phyloP scores from a whole-genome alignment of 2,888 invertebrate species.

The Tridacna crocea region DNA sequence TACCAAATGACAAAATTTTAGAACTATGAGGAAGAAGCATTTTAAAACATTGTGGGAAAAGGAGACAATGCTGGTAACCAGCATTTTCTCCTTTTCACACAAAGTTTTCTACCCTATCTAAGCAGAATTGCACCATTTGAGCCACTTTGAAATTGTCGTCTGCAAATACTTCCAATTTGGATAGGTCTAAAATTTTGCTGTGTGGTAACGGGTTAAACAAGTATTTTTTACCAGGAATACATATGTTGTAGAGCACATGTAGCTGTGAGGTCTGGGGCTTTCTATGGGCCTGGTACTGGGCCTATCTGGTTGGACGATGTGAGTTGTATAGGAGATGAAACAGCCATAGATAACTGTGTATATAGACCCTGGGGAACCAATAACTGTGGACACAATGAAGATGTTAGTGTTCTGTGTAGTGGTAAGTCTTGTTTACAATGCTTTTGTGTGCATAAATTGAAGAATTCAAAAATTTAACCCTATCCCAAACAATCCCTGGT shows the following conservation, averaged over 20 bases:
- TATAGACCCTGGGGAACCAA: slow-evolving; percentile 49
- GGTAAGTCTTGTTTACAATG: slow-evolving; percentile 25
- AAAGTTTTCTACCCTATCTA: not conserved
- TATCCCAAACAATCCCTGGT: too few relatives aligned
- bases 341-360: slow-evolving; percentile 44
- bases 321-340: slow-evolving; percentile 65
- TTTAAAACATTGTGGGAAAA: too few relatives aligned
- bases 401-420: slow-evolving; percentile 79
- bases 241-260: slow-evolving; percentile 39
- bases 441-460: too few relatives aligned
- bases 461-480: too few relatives aligned
- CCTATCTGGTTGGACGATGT: slow-evolving; percentile 69
- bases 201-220: too few relatives aligned
- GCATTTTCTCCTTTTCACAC: not conserved
- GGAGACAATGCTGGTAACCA: not conserved
- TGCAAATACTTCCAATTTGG: too few relatives aligned
- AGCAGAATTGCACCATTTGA: too few relatives aligned
- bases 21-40: too few relatives aligned
- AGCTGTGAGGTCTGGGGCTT: slow-evolving; percentile 46
- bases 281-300: slow-evolving; percentile 65
- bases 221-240: too few relatives aligned
- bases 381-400: slow-evolving; percentile 65
- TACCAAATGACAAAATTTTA: too few relatives aligned
- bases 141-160: too few relatives aligned
- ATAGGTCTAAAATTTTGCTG: too few relatives aligned